phyloP scores from a whole-genome alignment of 1,140 invertebrate genomes.

The Drosophila sp. region DNA sequence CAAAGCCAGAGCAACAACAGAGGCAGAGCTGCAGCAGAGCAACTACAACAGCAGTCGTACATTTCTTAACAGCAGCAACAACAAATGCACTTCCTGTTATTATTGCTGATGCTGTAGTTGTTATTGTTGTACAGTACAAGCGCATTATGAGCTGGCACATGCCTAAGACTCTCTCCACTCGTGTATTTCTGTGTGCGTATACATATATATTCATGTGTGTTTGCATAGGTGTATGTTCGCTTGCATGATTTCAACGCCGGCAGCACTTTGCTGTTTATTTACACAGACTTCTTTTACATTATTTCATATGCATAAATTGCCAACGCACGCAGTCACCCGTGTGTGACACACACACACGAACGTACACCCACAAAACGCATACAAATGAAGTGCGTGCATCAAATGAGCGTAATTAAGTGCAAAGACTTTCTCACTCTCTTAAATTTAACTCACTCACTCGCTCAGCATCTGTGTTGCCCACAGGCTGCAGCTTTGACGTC shows the following conservation, averaged over 20 bases:
- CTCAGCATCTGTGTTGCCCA: neutral
- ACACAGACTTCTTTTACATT: conserved; percentile 78
- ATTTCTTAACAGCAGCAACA: conserved; percentile 75
- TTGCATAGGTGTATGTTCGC: conserved; percentile 70
- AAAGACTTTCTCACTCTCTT: conserved; percentile 18
- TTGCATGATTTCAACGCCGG: conserved; percentile 77
- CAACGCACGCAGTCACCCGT: conserved; percentile 46
- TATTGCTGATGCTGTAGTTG: conserved; percentile 59
- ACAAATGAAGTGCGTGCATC: conserved; percentile 36
- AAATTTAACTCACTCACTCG: neutral
- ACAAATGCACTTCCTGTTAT: conserved; percentile 78
- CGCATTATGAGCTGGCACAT: conserved; percentile 59
- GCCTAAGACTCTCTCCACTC: conserved; percentile 7
- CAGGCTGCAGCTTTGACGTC: neutral
- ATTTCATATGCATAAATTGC: conserved; percentile 77
- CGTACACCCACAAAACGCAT: conserved; percentile 14
- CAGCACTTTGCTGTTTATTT: conserved; percentile 80
- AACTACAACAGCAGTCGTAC: conserved; percentile 31
- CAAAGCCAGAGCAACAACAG: neutral
- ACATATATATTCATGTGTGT: conserved; percentile 41
- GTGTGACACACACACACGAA: conserved; percentile 32
- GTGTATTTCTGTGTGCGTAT: no score
- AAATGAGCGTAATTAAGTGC: conserved; percentile 80
- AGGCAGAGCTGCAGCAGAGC: conserved; percentile 47
- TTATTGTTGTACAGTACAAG: conserved; percentile 30